phyloP scores from a whole-genome alignment of 2,888 invertebrate species.

The Caenorhabditis japonica region DNA sequence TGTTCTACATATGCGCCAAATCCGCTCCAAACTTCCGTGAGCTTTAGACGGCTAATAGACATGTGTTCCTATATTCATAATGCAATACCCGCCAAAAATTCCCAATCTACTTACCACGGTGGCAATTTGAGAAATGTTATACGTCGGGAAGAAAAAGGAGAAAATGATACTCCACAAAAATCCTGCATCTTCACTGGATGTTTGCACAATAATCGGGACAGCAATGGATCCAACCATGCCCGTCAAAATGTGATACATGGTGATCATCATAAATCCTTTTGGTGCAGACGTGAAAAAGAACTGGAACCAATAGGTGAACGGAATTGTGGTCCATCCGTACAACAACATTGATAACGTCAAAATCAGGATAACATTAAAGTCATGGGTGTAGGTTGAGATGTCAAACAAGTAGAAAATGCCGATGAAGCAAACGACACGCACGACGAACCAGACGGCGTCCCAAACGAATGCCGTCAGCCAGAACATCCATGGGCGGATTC shows the following conservation, averaged over 20 bases:
- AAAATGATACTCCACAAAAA: conserved; percentile 53
- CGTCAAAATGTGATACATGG: conserved; percentile 70
- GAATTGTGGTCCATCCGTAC: conserved; percentile 71
- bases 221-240: conserved; percentile 74
- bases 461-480: conserved; percentile 70
- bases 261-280: conserved; percentile 72
- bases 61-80: too few species aligned
- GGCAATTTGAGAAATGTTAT: conserved; percentile 54
- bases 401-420: conserved; percentile 65
- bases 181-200: conserved; percentile 50
- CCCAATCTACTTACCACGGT: conserved; percentile 50
- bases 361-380: conserved; percentile 49
- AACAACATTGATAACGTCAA: conserved; percentile 56
- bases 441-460: conserved; percentile 66
- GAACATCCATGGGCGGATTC: conserved; percentile 70
- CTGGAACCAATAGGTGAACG: conserved; percentile 70
- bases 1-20: too few species aligned
- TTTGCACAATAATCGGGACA: conserved; percentile 70
- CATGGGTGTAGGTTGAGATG: conserved; percentile 56
- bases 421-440: conserved; percentile 62
- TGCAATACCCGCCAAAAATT: too few species aligned
- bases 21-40: too few species aligned
- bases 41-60: too few species aligned
- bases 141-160: conserved; percentile 59
- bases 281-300: conserved; percentile 72